Evolutionary conservation across 2,797 vertebrate species (phyloP).

Genomic region (Hyperoplus immaculatus): DNA sequence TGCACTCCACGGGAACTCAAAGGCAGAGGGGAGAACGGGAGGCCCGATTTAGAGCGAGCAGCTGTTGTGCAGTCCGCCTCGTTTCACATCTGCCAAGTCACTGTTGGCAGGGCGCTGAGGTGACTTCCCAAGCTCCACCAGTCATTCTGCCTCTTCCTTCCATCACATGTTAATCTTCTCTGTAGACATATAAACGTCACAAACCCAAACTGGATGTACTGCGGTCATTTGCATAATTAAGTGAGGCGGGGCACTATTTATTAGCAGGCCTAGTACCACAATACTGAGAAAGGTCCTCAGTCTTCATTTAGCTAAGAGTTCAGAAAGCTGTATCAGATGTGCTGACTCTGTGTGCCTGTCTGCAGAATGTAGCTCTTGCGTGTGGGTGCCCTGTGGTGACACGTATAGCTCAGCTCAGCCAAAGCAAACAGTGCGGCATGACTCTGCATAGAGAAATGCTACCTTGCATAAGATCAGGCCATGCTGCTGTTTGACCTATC

Average conservation of each 20-base stretch:
- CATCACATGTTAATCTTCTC: not conserved
- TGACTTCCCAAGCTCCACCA: slow-evolving; percentile 65
- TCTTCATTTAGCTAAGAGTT: not conserved
- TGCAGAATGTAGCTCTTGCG: slow-evolving; percentile 7
- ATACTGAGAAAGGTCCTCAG: not conserved
- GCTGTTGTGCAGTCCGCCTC: slow-evolving; percentile 75
- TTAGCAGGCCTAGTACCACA: slow-evolving; percentile 2
- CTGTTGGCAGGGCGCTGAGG: slow-evolving; percentile 68
- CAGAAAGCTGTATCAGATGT: slow-evolving; percentile 33
- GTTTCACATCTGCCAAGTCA: slow-evolving; percentile 82
- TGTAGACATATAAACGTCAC: not conserved
- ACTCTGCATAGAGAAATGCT: slow-evolving; percentile 2
- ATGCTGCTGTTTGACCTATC: slow-evolving; percentile 1
- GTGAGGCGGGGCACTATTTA: not conserved
- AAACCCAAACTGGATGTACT: not conserved
- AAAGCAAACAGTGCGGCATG: slow-evolving; percentile 23
- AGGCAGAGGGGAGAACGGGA: slow-evolving; percentile 73
- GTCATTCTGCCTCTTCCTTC: slow-evolving; percentile 12
- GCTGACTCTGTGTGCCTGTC: slow-evolving; percentile 33
- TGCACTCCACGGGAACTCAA: slow-evolving; percentile 82
- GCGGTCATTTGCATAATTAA: not conserved
- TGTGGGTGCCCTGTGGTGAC: slow-evolving; percentile 32
- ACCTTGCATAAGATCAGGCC: slow-evolving; percentile 1
- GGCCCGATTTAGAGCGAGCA: slow-evolving; percentile 82
- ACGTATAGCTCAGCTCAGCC: slow-evolving; percentile 21